Conservation (phyloP, 2,113 vertebrate genomes). For the Ailurus styani region DNA sequence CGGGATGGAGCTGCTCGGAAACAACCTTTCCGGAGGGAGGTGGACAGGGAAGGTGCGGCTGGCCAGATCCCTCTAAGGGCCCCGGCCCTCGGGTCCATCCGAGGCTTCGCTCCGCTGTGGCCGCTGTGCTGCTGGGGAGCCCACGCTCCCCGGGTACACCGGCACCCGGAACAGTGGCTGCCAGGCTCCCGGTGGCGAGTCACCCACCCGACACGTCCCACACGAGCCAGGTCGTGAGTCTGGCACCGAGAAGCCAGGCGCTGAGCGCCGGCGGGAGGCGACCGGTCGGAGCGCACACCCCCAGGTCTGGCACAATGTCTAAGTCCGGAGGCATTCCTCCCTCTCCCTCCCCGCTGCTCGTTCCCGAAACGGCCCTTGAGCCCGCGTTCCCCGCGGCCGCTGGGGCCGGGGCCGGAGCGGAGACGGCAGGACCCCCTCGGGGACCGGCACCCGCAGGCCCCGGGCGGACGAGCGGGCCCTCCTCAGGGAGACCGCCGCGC, state of each 20-base stretch:
- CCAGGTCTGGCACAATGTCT: not conserved
- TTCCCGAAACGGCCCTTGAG: not conserved
- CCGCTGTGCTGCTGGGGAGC: not conserved
- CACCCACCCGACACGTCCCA: not conserved
- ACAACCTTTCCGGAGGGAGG: not conserved
- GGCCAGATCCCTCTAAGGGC: not conserved
- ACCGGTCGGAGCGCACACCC: not conserved
- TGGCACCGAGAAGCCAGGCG: accelerated
- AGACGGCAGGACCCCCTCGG: not conserved
- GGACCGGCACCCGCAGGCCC: not conserved
- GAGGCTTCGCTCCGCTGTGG: not conserved
- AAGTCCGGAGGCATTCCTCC: not conserved
- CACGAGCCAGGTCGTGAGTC: not conserved
- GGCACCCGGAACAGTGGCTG: not conserved
- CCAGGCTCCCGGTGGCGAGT: not conserved
- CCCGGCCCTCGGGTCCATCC: not conserved
- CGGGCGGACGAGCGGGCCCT: not conserved
- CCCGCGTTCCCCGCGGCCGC: not conserved
- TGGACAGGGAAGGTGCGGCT: not conserved
- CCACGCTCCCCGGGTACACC: not conserved
- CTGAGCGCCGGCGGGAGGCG: not conserved
- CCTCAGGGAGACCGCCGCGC: not conserved
- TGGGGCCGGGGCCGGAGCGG: not conserved
- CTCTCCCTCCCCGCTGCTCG: not conserved
- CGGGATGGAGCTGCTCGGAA: not conserved